Conservation (phyloP, 2,797 vertebrate genomes). For the Dermochelys coriacea region DNA sequence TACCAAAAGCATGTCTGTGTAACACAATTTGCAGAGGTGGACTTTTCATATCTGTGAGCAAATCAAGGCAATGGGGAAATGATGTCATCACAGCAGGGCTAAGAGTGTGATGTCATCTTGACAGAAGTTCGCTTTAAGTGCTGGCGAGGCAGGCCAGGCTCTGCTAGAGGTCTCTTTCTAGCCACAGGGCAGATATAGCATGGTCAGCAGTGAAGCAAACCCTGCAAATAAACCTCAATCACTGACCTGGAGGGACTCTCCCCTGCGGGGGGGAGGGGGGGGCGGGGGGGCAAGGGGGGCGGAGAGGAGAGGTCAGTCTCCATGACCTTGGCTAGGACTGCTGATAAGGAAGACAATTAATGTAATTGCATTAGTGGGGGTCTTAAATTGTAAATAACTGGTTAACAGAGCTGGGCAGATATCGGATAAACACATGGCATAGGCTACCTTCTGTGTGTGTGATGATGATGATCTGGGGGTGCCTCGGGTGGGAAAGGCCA, state of each 20-base stretch:
- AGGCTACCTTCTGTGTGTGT: neutral
- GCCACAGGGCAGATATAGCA: neutral
- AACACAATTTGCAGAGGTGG: neutral
- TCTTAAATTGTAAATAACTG: neutral
- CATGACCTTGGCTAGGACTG: neutral
- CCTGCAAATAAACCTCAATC: neutral
- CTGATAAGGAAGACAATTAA: too few relatives aligned
- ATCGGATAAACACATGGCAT: neutral
- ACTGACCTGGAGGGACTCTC: neutral
- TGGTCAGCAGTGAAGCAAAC: neutral
- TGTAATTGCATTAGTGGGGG: neutral
- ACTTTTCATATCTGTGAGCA: neutral
- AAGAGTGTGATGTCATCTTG: neutral
- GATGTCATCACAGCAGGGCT: neutral
- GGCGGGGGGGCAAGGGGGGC: neutral
- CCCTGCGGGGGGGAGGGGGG: neutral
- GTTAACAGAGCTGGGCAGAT: neutral
- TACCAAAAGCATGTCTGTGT: conserved; percentile 28
- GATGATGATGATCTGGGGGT: neutral
- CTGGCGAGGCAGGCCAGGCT: neutral
- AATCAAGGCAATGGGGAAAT: neutral
- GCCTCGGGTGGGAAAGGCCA: neutral
- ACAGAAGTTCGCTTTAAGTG: conserved; percentile 1
- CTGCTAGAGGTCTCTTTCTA: neutral
- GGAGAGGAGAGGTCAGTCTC: neutral